Conservation (phyloP, 2,888 invertebrate genomes). For the Napeogenes sylphis region DNA sequence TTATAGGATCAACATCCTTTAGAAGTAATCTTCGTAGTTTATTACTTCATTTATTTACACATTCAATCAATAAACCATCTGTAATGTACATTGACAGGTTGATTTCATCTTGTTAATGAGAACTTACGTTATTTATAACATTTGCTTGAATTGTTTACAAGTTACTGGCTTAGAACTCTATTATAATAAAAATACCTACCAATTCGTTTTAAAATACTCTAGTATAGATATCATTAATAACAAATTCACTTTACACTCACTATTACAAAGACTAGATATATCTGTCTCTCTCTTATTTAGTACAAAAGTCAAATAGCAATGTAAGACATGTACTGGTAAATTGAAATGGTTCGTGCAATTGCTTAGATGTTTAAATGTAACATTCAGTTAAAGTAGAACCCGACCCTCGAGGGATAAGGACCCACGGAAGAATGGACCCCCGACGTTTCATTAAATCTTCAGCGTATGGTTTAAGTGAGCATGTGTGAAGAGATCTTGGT, state of each 20-base stretch:
- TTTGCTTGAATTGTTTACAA: too few species aligned
- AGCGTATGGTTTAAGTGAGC: constrained; percentile 28
- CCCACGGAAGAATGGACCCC: constrained; percentile 34
- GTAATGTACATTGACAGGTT: too few species aligned
- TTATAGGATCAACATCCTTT: too few species aligned
- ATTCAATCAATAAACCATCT: too few species aligned
- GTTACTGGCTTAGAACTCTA: not conserved
- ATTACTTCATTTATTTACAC: too few species aligned
- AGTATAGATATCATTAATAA: constrained; percentile 25
- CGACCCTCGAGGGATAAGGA: constrained; percentile 31
- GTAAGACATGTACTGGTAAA: constrained; percentile 33
- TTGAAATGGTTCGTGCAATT: constrained; percentile 38
- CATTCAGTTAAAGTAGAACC: constrained; percentile 38
- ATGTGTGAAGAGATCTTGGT: constrained; percentile 40
- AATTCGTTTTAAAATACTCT: constrained; percentile 26
- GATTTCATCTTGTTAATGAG: too few species aligned
- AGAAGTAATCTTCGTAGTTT: too few species aligned
- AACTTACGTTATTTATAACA: too few species aligned
- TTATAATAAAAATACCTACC: constrained; percentile 18
- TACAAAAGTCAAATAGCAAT: too few species aligned
- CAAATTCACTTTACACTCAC: constrained; percentile 33
- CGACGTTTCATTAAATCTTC: constrained; percentile 29
- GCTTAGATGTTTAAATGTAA: constrained; percentile 42
- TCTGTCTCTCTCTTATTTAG: not conserved
- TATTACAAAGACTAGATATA: constrained; percentile 13